Evolutionary conservation across 1,140 invertebrate species (phyloP).

Genomic region (Drosophila elegans): DNA sequence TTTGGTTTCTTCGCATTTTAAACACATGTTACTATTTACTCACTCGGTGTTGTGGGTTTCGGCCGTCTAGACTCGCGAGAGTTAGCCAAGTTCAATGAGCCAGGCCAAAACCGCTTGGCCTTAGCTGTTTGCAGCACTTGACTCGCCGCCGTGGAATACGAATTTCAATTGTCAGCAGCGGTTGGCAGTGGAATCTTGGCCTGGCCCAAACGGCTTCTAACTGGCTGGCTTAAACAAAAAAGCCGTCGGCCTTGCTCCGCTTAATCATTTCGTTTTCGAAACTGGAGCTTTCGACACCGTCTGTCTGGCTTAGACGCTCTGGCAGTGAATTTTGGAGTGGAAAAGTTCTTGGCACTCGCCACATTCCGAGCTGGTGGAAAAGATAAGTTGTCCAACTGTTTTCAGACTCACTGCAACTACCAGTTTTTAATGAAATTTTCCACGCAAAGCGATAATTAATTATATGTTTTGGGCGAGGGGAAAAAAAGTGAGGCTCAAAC

Average conservation of each 20-base stretch:
- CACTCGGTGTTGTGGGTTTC: slow-evolving; percentile 15
- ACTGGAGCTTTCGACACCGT: slow-evolving; percentile 26
- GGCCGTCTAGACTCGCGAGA: slow-evolving; percentile 35
- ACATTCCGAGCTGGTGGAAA: slow-evolving; percentile 22
- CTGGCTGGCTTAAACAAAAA: slow-evolving; percentile 44
- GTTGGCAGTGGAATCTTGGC: slow-evolving; percentile 27
- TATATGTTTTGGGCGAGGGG: background rate
- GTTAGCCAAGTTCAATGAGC: slow-evolving; percentile 69
- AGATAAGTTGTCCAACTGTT: slow-evolving; percentile 3
- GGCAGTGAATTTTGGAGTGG: slow-evolving; percentile 44
- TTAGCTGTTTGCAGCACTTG: slow-evolving; percentile 54
- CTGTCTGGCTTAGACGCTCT: slow-evolving; percentile 2
- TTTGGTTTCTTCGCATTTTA: slow-evolving; percentile 19
- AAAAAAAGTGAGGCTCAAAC: background rate
- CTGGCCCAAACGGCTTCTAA: slow-evolving; percentile 32
- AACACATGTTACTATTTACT: slow-evolving; percentile 32
- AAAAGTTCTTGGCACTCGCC: slow-evolving; percentile 35
- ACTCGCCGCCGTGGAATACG: slow-evolving; percentile 45
- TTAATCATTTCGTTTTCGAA: slow-evolving; percentile 51
- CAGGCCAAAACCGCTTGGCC: slow-evolving; percentile 46
- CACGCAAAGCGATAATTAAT: slow-evolving; percentile 26
- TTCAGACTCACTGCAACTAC: slow-evolving; percentile 1
- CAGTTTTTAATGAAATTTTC: slow-evolving; percentile 43
- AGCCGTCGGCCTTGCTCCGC: slow-evolving; percentile 73
- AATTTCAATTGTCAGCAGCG: slow-evolving; percentile 61